Conservation (phyloP, 2,888 invertebrate genomes). For the Polia nebulosa region DNA sequence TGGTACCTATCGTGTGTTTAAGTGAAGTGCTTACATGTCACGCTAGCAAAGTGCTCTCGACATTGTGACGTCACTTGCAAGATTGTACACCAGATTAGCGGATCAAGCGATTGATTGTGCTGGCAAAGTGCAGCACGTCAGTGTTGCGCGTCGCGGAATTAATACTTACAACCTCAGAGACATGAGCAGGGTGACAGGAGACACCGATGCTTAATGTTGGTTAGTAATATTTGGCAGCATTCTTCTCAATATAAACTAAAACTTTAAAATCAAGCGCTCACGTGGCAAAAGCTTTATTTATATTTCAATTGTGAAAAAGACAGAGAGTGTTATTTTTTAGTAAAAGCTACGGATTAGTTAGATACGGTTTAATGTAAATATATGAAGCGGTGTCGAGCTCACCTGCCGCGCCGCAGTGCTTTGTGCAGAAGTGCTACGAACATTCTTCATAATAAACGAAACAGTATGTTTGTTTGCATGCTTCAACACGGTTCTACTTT, state of each 20-base stretch:
- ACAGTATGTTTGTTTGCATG: background rate
- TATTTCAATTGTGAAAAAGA: constrained; percentile 1
- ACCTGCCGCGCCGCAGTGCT: background rate
- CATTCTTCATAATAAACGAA: background rate
- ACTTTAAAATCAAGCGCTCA: background rate
- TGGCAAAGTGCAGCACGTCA: background rate
- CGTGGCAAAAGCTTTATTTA: constrained; percentile 3
- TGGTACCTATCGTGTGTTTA: too few relatives aligned
- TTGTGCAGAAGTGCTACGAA: background rate
- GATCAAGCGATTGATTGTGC: background rate
- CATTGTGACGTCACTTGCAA: background rate
- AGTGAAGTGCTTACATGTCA: background rate
- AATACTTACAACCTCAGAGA: background rate
- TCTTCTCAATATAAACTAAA: background rate
- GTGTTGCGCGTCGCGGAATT: background rate
- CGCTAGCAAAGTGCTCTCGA: background rate
- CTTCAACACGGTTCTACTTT: background rate
- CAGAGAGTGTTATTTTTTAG: background rate
- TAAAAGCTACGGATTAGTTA: constrained; percentile 14
- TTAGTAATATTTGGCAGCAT: background rate
- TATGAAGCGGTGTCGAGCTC: constrained; percentile 15
- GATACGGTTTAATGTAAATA: background rate
- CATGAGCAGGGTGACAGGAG: background rate
- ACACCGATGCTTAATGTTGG: background rate
- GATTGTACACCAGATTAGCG: background rate